These are phyloP conservation scores for Champsocephalus gunnari DNA, from an alignment of 2,797 vertebrate genomes.

Conservation along the genomic window DNA sequence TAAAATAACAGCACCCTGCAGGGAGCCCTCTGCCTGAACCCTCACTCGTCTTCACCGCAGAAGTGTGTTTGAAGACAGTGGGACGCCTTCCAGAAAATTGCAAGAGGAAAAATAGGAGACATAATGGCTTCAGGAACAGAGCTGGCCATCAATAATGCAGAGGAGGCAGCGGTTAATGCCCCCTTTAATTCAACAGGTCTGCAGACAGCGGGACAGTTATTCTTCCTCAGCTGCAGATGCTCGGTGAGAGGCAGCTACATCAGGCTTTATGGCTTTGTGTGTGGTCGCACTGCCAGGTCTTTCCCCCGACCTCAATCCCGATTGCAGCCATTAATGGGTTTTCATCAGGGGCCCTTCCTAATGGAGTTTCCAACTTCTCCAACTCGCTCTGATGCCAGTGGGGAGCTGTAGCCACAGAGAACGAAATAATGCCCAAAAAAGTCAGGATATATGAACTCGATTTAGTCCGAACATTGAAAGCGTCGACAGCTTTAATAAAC, in stretches of 20 bases:
- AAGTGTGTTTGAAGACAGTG: constrained; percentile 76
- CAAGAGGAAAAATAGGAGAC: constrained; percentile 70
- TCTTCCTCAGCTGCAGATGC: constrained; percentile 64
- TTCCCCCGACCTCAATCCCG: constrained; percentile 65
- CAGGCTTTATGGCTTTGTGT: constrained; percentile 76
- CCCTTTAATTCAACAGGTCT: constrained; percentile 84
- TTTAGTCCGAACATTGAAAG: constrained; percentile 46
- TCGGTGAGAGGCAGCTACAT: constrained; percentile 71
- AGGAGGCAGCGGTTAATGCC: constrained; percentile 78
- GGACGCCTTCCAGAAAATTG: constrained; percentile 75
- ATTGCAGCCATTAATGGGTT: constrained; percentile 74
- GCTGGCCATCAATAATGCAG: constrained; percentile 82
- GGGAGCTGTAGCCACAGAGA: constrained; percentile 51
- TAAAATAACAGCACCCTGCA: constrained; percentile 74
- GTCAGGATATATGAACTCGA: constrained; percentile 53
- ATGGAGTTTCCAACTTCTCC: constrained; percentile 76
- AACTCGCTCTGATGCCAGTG: constrained; percentile 37
- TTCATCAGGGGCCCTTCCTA: constrained; percentile 71
- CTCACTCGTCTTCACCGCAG: constrained; percentile 39
- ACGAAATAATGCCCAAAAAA: constrained; percentile 59
- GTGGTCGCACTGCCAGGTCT: constrained; percentile 51
- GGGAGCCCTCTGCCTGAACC: constrained; percentile 72
- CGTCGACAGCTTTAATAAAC: constrained; percentile 10
- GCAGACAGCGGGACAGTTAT: constrained; percentile 71
- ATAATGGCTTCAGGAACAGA: constrained; percentile 76